phyloP scores from a whole-genome alignment of 2,888 invertebrate genomes.

The Iphiclides podalirius region DNA sequence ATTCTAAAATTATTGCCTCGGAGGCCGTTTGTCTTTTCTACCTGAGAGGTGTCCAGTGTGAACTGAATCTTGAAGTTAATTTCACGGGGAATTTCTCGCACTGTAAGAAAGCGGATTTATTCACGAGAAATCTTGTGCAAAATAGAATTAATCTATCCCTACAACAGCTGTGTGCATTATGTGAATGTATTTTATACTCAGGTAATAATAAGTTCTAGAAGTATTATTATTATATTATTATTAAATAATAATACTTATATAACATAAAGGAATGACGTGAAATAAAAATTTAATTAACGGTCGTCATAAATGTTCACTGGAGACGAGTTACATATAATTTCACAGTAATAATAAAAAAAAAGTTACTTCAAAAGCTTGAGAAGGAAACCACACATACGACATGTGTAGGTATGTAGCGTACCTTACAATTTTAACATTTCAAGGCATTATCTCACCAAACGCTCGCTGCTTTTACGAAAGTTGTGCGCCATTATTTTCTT shows the following conservation, averaged over 20 bases:
- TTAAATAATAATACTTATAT: too few relatives aligned
- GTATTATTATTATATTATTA: too few relatives aligned
- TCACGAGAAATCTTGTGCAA: conserved; percentile 65
- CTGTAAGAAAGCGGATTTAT: conserved; percentile 53
- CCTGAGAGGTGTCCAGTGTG: conserved; percentile 69
- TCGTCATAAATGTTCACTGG: too few relatives aligned
- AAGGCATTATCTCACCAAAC: conserved; percentile 45
- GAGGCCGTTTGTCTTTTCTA: conserved; percentile 60
- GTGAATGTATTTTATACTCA: too few relatives aligned
- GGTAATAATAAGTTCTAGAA: too few relatives aligned
- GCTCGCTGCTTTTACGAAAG: conserved; percentile 40
- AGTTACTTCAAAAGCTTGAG: too few relatives aligned
- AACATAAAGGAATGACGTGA: too few relatives aligned
- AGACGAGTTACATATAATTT: too few relatives aligned
- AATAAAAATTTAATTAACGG: too few relatives aligned
- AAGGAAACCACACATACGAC: too few relatives aligned
- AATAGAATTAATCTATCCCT: conserved; percentile 64
- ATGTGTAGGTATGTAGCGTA: conserved; percentile 16
- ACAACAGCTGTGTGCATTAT: too few relatives aligned
- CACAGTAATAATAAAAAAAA: too few relatives aligned
- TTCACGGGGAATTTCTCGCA: conserved; percentile 73
- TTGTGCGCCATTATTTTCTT: conserved; percentile 59
- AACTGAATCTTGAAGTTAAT: conserved; percentile 69
- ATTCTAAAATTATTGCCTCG: conserved; percentile 41
- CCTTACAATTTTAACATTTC: conserved; percentile 36